Percentiles rank a stretch among this genome's conserved stretches.
phyloP scores from a whole-genome alignment of 2,888 invertebrate genomes.

The Trachelus stipa region DNA sequence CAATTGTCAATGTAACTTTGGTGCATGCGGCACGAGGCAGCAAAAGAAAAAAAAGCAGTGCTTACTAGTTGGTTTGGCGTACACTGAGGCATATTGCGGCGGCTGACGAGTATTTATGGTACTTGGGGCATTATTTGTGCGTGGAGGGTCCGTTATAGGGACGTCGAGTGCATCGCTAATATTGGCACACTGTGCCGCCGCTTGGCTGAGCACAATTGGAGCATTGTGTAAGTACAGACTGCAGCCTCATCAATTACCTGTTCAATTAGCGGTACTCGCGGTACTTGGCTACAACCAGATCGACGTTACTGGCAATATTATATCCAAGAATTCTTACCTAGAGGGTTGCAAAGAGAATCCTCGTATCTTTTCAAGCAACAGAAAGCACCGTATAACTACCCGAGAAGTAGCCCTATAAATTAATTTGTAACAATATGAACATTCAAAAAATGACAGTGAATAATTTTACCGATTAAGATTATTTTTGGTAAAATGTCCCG shows the following conservation, averaged over 20 bases:
- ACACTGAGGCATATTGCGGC: slow-evolving; percentile 51
- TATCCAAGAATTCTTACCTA: neutral
- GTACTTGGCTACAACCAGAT: neutral
- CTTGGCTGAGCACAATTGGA: slow-evolving; percentile 60
- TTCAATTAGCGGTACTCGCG: slow-evolving; percentile 52
- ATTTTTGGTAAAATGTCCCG: neutral
- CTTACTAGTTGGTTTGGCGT: slow-evolving; percentile 18
- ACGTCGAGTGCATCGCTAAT: slow-evolving; percentile 62
- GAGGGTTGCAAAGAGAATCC: neutral
- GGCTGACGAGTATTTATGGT: slow-evolving; percentile 59
- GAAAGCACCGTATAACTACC: neutral
- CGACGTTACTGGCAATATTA: neutral
- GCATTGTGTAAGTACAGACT: slow-evolving; percentile 61
- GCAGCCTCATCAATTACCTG: slow-evolving; percentile 60
- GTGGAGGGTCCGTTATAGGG: slow-evolving; percentile 52
- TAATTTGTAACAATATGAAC: neutral
- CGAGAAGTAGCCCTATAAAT: neutral
- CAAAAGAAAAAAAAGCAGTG: slow-evolving; percentile 8
- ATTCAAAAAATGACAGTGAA: neutral
- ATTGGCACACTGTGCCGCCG: slow-evolving; percentile 53
- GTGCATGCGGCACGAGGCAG: neutral
- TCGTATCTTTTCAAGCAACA: neutral
- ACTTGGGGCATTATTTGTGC: slow-evolving; percentile 59
- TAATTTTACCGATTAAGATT: neutral
- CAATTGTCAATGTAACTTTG: neutral